These are phyloP conservation scores for Halcyon malimbica DNA, from an alignment of 2,113 vertebrate species.

Conservation along the genomic window DNA sequence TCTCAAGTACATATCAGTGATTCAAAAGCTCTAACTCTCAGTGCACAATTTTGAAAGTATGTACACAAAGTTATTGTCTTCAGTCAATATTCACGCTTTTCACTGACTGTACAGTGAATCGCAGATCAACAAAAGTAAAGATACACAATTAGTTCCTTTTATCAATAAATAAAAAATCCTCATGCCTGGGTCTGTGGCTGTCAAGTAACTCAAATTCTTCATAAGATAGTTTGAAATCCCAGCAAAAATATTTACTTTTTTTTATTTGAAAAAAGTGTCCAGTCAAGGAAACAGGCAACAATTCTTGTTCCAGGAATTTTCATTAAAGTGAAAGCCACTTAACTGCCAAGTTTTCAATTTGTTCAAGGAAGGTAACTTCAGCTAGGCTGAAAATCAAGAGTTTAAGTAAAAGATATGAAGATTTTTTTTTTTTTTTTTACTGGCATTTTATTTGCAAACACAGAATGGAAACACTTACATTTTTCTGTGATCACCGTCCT, in stretches of 20 bases:
- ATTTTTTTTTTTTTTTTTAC: background rate
- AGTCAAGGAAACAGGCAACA: background rate
- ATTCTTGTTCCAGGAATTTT: background rate
- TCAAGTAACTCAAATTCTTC: background rate
- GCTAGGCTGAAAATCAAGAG: background rate
- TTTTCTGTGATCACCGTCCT: conserved; percentile 95
- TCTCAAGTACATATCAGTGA: background rate
- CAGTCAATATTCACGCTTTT: background rate
- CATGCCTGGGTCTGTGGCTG: background rate
- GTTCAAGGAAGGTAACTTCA: background rate
- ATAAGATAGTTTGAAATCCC: background rate
- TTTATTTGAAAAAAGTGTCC: background rate
- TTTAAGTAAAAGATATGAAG: background rate
- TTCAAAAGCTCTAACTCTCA: background rate
- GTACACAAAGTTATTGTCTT: fast-evolving
- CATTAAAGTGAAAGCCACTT: background rate
- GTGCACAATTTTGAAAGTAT: background rate
- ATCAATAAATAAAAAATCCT: background rate
- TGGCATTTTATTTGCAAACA: background rate
- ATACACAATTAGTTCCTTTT: background rate
- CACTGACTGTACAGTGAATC: background rate
- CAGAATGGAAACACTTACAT: conserved; percentile 72
- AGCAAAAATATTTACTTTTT: background rate
- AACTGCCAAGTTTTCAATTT: background rate
- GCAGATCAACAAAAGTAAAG: background rate